Evolutionary conservation across 2,113 vertebrate species (phyloP).

Genomic region (Corythoichthys intestinalis): DNA sequence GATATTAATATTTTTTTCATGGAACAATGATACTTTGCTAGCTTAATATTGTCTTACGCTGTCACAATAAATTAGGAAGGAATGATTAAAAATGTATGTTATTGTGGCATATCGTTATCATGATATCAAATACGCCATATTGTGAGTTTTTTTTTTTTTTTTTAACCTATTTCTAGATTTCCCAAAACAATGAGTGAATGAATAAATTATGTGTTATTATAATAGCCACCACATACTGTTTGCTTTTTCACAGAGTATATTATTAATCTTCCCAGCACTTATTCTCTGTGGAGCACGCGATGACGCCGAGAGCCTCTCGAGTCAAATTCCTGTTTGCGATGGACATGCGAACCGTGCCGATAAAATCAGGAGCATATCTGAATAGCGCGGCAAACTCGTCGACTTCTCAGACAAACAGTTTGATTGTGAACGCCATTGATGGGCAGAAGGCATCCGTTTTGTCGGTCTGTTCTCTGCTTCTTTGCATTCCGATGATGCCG

Average conservation of each 20-base stretch:
- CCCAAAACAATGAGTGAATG: too few relatives aligned
- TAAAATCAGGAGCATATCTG: background rate
- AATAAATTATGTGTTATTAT: background rate
- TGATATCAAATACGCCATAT: too few relatives aligned
- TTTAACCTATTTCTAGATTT: background rate
- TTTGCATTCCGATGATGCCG: conserved; percentile 65
- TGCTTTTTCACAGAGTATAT: conserved; percentile 6
- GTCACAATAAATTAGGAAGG: too few relatives aligned
- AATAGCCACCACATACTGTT: background rate
- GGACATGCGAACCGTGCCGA: background rate
- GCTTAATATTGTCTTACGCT: too few relatives aligned
- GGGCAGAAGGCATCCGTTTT: conserved; percentile 21
- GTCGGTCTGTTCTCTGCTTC: conserved; percentile 38
- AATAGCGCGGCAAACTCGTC: too few relatives aligned
- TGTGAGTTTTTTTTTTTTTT: too few relatives aligned
- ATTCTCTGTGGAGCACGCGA: background rate
- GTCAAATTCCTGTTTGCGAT: conserved; percentile 5
- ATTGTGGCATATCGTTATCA: too few relatives aligned
- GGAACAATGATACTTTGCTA: too few relatives aligned
- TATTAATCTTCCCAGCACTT: conserved; percentile 15
- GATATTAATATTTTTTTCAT: too few relatives aligned
- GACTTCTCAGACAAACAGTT: background rate
- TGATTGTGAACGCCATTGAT: background rate
- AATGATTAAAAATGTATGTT: too few relatives aligned
- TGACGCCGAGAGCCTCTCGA: background rate